Percentiles rank a stretch among this genome's conserved stretches.
These are phyloP conservation scores for Thumatha senex DNA, from an alignment of 2,888 invertebrate species.

Conservation along the genomic window DNA sequence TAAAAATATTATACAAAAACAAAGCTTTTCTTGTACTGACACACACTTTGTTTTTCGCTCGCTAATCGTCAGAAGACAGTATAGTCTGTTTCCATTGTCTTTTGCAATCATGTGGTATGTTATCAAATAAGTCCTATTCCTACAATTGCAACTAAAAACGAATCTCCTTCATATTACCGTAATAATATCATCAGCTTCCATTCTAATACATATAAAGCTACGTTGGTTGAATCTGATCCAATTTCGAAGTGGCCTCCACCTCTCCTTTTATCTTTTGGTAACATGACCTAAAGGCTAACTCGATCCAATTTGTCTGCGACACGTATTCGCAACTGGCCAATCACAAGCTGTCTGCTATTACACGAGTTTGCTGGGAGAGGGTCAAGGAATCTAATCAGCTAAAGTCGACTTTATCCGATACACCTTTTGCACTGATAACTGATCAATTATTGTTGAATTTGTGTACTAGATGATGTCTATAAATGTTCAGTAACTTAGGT, in stretches of 20 bases:
- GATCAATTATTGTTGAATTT: constrained; percentile 52
- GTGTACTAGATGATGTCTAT: constrained; percentile 29
- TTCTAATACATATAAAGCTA: background rate
- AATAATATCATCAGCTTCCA: no score
- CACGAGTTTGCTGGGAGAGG: constrained; percentile 55
- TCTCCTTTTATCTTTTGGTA: constrained; percentile 49
- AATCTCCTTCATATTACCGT: no score
- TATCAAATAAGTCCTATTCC: no score
- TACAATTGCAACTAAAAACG: no score
- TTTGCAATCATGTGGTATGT: no score
- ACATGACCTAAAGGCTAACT: constrained; percentile 63
- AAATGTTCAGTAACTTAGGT: no score
- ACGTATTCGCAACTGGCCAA: constrained; percentile 71
- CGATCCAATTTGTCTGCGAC: constrained; percentile 75
- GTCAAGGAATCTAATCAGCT: constrained; percentile 65
- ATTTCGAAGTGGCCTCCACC: constrained; percentile 27
- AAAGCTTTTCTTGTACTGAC: no score
- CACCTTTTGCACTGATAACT: constrained; percentile 63
- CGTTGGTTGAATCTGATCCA: constrained; percentile 29
- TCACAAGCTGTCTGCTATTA: constrained; percentile 66
- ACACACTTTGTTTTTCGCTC: no score
- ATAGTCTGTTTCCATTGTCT: no score
- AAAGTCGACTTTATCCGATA: constrained; percentile 66
- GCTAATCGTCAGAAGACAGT: no score
- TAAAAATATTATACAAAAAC: no score